Percentiles rank a stretch among this genome's conserved stretches.
These are phyloP conservation scores for Onthophagus taurus DNA, from an alignment of 1,140 invertebrate species.

Conservation along the genomic window DNA sequence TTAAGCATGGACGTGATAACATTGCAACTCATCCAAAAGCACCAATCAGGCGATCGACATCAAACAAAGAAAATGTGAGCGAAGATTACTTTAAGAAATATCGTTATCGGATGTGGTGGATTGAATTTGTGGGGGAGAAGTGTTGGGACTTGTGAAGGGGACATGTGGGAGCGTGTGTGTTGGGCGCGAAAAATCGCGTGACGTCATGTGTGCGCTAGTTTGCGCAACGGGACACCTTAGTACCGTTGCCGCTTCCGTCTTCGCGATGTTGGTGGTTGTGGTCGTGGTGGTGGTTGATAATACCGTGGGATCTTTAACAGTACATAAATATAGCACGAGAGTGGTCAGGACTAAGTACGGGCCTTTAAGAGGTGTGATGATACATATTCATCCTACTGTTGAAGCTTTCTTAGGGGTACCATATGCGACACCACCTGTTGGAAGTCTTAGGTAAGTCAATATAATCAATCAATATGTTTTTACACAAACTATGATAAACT, in stretches of 20 bases:
- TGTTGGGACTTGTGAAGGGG: too few relatives aligned
- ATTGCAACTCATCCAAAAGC: too few relatives aligned
- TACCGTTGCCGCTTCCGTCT: slow-evolving; percentile 21
- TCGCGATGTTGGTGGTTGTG: slow-evolving; percentile 34
- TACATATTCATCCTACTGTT: slow-evolving; percentile 66
- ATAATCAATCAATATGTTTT: too few relatives aligned
- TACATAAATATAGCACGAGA: slow-evolving; percentile 66
- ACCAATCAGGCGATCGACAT: too few relatives aligned
- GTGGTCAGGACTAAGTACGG: slow-evolving; percentile 83
- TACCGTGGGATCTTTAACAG: slow-evolving; percentile 37
- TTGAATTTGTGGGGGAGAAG: too few relatives aligned
- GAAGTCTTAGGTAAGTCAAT: slow-evolving; percentile 47
- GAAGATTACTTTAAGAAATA: too few relatives aligned
- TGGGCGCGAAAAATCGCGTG: slow-evolving; percentile 22
- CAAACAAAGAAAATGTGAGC: too few relatives aligned
- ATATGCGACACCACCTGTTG: slow-evolving; percentile 76
- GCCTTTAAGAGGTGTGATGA: slow-evolving; percentile 69
- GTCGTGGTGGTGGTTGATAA: slow-evolving; percentile 41
- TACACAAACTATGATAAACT: too few relatives aligned
- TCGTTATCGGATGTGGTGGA: too few relatives aligned
- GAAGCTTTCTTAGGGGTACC: slow-evolving; percentile 93
- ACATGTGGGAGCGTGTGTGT: too few relatives aligned
- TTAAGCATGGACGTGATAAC: too few relatives aligned
- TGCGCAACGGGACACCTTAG: slow-evolving; percentile 20
- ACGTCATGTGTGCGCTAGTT: slow-evolving; percentile 30